Percentiles rank a stretch among this genome's conserved stretches.
Evolutionary conservation across 53 echinoderm and acorn worm genomes (phyloP).

Genomic region (Arbacia lixula): DNA sequence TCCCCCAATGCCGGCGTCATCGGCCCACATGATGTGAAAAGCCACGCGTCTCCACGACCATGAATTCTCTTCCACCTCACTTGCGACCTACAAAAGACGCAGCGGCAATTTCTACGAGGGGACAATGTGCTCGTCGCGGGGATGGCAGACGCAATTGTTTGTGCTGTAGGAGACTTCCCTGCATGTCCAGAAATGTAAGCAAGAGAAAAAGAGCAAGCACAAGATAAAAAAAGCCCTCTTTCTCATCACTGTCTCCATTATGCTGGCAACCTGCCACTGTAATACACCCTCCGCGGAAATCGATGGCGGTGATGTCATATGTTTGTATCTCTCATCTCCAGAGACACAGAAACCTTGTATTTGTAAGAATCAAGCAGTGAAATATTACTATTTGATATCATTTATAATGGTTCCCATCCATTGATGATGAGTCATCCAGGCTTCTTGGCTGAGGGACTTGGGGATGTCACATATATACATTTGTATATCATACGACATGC

Average conservation of each 20-base stretch:
- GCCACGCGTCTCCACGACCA: slow-evolving; percentile 54
- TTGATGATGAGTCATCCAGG: slow-evolving; percentile 42
- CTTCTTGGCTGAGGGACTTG: too few relatives aligned
- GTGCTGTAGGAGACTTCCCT: not conserved
- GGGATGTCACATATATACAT: too few relatives aligned
- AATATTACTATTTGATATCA: slow-evolving; percentile 46
- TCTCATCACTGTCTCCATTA: too few relatives aligned
- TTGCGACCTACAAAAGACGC: slow-evolving; percentile 49
- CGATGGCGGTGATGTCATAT: slow-evolving; percentile 40
- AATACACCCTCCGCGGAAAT: slow-evolving; percentile 19
- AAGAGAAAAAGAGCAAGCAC: not conserved
- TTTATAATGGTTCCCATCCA: slow-evolving; percentile 22
- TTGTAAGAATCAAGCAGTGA: slow-evolving; percentile 41
- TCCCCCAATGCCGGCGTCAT: slow-evolving; percentile 25
- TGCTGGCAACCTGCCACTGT: slow-evolving; percentile 35
- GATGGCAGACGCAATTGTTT: slow-evolving; percentile 33
- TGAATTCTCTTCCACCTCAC: slow-evolving; percentile 54
- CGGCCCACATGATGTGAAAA: slow-evolving; percentile 34
- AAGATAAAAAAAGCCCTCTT: not conserved
- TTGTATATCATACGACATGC: too few relatives aligned
- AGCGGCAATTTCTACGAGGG: slow-evolving; percentile 29
- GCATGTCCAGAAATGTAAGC: too few relatives aligned
- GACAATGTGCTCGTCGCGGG: slow-evolving; percentile 53
- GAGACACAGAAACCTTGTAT: slow-evolving; percentile 18
- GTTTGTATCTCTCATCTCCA: slow-evolving; percentile 13